These are phyloP conservation scores for Lonchura striata DNA, from an alignment of 2,113 vertebrate genomes.

Conservation along the genomic window DNA sequence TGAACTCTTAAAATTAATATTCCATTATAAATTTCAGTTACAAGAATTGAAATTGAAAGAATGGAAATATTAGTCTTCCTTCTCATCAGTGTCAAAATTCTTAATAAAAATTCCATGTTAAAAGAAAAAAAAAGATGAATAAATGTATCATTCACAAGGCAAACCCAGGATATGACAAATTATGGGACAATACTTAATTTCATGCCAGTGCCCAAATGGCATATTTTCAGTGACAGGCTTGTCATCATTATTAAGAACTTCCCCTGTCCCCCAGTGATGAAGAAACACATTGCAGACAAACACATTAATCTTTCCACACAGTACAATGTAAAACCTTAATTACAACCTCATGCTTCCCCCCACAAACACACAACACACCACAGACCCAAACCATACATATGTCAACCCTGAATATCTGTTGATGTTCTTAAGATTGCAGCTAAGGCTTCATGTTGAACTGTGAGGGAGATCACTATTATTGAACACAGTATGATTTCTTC, in stretches of 20 bases:
- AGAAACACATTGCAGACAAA: slow-evolving; percentile 63
- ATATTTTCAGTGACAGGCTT: slow-evolving; percentile 54
- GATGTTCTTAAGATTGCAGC: neutral
- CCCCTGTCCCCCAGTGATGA: slow-evolving; percentile 36
- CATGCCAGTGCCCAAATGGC: slow-evolving; percentile 36
- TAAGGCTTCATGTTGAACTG: neutral
- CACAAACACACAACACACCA: slow-evolving; percentile 33
- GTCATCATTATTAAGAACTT: slow-evolving; percentile 66
- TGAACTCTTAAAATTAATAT: neutral
- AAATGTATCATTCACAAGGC: neutral
- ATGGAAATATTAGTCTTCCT: neutral
- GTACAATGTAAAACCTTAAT: slow-evolving; percentile 63
- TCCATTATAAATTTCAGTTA: neutral
- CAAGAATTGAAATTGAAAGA: neutral
- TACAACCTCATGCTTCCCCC: slow-evolving; percentile 59
- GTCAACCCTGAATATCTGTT: slow-evolving; percentile 25
- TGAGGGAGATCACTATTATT: neutral
- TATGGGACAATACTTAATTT: slow-evolving; percentile 57
- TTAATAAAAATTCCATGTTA: neutral
- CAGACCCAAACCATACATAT: neutral
- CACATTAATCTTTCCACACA: slow-evolving; percentile 65
- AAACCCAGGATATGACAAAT: slow-evolving; percentile 59
- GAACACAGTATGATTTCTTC: neutral
- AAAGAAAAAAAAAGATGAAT: neutral
- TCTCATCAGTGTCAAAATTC: neutral